phyloP scores from a whole-genome alignment of 2,888 invertebrate species.

The Scrobipalpa atriplicella region DNA sequence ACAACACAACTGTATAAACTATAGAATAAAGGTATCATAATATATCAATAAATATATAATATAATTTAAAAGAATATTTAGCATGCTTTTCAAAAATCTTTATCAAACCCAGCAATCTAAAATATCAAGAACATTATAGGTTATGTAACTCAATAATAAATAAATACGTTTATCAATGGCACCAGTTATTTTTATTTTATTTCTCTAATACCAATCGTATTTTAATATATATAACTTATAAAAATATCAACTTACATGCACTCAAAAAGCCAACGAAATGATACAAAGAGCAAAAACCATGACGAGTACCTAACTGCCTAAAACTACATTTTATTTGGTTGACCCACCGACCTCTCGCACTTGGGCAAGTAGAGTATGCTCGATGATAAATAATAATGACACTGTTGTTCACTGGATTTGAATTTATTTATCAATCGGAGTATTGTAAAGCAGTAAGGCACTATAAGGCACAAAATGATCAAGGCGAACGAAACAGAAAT shows the following conservation, averaged over 20 bases:
- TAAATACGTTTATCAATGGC: neutral
- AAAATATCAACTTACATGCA: conserved; percentile 55
- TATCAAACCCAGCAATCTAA: conserved; percentile 33
- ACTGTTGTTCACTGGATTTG: conserved; percentile 7
- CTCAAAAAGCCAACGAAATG: conserved; percentile 57
- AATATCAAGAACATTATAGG: neutral
- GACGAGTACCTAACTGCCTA: conserved; percentile 49
- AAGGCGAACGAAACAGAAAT: neutral
- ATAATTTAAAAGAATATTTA: neutral
- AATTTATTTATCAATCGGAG: neutral
- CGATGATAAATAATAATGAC: conserved; percentile 1
- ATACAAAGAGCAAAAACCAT: conserved; percentile 74
- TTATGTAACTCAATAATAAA: conserved; percentile 5
- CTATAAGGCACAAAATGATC: neutral
- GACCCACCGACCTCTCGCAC: conserved; percentile 60
- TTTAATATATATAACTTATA: neutral
- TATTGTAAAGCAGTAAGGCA: neutral
- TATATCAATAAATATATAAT: too few species aligned
- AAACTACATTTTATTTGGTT: conserved; percentile 64
- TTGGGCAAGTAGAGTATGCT: neutral
- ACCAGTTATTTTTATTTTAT: neutral
- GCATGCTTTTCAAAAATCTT: neutral
- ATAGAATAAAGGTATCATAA: too few species aligned
- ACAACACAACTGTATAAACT: too few species aligned
- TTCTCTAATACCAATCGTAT: neutral